Percentiles rank a stretch among this genome's conserved stretches.
phyloP scores from a whole-genome alignment of 2,797 vertebrate genomes.

The Yasuhikotakia modesta region DNA sequence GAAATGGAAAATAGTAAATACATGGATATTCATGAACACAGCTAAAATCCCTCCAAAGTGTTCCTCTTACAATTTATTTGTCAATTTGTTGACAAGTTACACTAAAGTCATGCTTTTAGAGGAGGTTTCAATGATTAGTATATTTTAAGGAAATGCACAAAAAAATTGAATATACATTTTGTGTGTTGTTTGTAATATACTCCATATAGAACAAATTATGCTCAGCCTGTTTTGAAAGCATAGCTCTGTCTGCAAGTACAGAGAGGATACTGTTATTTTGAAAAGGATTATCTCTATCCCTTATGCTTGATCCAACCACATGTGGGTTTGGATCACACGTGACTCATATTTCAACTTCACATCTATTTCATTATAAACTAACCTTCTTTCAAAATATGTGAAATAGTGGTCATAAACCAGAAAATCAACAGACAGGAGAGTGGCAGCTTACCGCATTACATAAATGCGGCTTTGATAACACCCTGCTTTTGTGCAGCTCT shows the following conservation, averaged over 20 bases:
- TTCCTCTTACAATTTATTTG: too few species aligned
- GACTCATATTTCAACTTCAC: conserved; percentile 7
- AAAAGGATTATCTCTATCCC: not conserved
- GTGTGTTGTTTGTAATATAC: not conserved
- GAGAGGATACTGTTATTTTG: not conserved
- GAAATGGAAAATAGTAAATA: not conserved
- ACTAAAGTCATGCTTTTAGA: not conserved
- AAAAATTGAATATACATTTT: not conserved
- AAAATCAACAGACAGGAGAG: conserved; percentile 13
- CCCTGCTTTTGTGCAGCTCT: conserved; percentile 23
- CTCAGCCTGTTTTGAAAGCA: not conserved
- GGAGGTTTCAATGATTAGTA: not conserved
- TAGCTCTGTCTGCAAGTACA: not conserved
- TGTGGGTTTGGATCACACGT: not conserved
- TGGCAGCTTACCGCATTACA: conserved; percentile 6
- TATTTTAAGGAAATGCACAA: not conserved
- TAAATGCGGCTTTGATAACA: conserved; percentile 5
- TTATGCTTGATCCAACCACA: not conserved
- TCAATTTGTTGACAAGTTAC: too few species aligned
- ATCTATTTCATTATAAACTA: not conserved
- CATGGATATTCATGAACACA: not conserved
- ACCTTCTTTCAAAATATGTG: conserved; percentile 2
- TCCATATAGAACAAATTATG: not conserved
- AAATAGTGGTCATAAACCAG: not conserved
- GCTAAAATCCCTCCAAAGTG: not conserved